Conservation (phyloP, 2,113 vertebrate genomes). For the Oryzias celebensis region DNA sequence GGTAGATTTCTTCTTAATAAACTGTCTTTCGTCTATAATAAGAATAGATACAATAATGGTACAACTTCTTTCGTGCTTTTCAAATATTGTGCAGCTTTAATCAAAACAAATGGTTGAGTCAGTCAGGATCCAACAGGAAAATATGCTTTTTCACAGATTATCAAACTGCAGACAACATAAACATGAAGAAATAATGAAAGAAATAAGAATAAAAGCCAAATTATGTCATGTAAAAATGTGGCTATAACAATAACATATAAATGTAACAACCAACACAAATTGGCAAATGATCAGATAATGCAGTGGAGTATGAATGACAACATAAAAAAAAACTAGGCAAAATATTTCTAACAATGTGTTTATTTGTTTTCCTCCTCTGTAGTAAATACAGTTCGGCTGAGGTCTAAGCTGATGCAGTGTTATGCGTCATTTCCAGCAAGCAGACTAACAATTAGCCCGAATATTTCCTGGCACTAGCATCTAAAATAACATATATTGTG, state of each 20-base stretch:
- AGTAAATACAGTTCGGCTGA: constrained; percentile 37
- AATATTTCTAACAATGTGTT: background rate
- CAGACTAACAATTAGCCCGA: constrained; percentile 15
- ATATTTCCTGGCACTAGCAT: constrained; percentile 31
- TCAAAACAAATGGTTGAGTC: no score
- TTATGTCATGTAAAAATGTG: constrained; percentile 33
- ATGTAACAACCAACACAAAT: constrained; percentile 12
- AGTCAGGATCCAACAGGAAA: constrained; percentile 22
- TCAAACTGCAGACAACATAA: constrained; percentile 30
- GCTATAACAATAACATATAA: constrained; percentile 39
- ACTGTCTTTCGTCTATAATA: no score
- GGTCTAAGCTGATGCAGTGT: constrained; percentile 21
- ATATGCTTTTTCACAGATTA: constrained; percentile 32
- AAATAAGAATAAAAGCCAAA: background rate
- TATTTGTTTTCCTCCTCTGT: background rate
- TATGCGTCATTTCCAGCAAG: constrained; percentile 38
- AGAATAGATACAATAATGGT: no score
- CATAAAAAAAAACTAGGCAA: constrained; percentile 47
- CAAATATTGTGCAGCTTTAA: no score
- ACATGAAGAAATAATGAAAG: constrained; percentile 5
- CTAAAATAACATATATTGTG: no score
- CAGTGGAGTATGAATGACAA: constrained; percentile 46
- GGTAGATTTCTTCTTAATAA: no score
- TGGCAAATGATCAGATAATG: constrained; percentile 31
- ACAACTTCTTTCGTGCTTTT: no score